These are phyloP conservation scores for Stigmatopora argus DNA, from an alignment of 2,113 vertebrate species.

Conservation along the genomic window DNA sequence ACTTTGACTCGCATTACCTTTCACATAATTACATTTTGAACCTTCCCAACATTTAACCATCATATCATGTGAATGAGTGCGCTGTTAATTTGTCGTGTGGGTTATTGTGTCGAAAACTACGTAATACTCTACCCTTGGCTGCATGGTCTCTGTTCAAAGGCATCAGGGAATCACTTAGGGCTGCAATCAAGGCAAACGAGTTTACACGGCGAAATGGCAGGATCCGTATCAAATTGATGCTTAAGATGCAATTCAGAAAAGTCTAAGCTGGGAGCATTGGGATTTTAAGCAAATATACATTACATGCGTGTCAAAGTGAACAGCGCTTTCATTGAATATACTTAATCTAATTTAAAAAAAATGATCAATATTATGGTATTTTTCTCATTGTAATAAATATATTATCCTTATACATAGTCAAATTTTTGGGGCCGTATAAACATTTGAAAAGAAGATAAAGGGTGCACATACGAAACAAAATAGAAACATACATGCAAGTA, in stretches of 20 bases:
- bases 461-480: not conserved
- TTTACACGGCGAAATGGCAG: conserved; percentile 55
- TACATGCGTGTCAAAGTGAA: not conserved
- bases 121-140: conserved; percentile 72
- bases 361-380: not conserved
- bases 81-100: conserved; percentile 31
- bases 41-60: conserved; percentile 41
- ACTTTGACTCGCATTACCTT: not conserved
- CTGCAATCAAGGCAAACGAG: conserved; percentile 71
- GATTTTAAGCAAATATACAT: not conserved
- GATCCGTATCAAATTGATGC: conserved; percentile 34
- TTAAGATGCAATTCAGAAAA: conserved; percentile 30
- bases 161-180: conserved; percentile 70
- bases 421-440: not conserved
- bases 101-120: conserved; percentile 48
- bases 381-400: not conserved
- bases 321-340: not conserved
- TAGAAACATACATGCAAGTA: conserved; percentile 25
- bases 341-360: not conserved
- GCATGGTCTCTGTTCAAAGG: conserved; percentile 73
- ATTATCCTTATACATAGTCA: not conserved
- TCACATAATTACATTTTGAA: not conserved
- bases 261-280: conserved; percentile 12
- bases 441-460: not conserved
- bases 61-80: conserved; percentile 31